phyloP scores from a whole-genome alignment of 92 coral and sea anemone genomes.

The Epizoanthus ramosus region DNA sequence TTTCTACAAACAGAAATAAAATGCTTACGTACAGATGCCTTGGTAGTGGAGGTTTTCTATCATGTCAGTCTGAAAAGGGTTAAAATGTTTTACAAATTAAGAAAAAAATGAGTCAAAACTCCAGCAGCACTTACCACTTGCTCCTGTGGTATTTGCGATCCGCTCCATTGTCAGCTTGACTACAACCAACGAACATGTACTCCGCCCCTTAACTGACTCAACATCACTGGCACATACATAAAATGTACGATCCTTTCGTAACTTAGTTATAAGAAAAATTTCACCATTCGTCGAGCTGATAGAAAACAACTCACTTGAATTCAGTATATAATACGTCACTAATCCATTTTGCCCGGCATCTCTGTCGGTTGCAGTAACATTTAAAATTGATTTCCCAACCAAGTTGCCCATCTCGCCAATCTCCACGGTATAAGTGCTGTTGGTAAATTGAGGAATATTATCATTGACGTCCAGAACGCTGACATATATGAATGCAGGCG shows the following conservation, averaged over 20 bases:
- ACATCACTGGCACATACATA: neutral
- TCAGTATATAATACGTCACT: slow-evolving; percentile 35
- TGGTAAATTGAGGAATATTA: neutral
- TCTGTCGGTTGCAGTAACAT: slow-evolving; percentile 30
- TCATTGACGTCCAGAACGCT: neutral
- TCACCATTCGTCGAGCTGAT: slow-evolving; percentile 37
- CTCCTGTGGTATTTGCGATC: too few relatives aligned
- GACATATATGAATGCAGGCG: neutral
- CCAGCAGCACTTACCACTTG: too few relatives aligned
- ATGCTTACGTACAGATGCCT: too few relatives aligned
- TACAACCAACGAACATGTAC: too few relatives aligned
- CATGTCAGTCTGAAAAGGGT: too few relatives aligned
- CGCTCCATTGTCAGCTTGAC: too few relatives aligned
- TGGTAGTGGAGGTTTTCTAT: too few relatives aligned
- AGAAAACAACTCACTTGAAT: slow-evolving; percentile 20
- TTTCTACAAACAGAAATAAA: too few relatives aligned
- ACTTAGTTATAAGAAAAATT: neutral
- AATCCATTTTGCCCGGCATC: slow-evolving; percentile 38
- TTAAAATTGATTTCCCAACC: neutral
- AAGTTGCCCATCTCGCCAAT: neutral
- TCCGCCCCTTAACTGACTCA: neutral
- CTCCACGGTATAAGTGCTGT: neutral
- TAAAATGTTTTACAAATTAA: too few relatives aligned
- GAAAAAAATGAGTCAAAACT: too few relatives aligned
- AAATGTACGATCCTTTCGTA: neutral